Evolutionary conservation across 92 coral and sea anemone species (phyloP), one percentile per base, ranked within the genome.

Genomic region (Ricordea florida): DNA sequence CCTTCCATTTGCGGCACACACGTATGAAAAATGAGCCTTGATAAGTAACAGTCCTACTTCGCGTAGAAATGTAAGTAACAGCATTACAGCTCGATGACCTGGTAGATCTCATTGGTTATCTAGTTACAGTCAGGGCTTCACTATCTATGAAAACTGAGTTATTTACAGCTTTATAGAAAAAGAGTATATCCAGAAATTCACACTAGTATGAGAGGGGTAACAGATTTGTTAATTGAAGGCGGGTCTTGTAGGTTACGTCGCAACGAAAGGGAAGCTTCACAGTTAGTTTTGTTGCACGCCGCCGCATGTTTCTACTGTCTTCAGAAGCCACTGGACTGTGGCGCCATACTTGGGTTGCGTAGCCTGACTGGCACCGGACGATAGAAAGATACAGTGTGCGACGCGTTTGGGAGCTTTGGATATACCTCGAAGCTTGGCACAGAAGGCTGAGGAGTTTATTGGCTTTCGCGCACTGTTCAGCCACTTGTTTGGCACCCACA

Each of bases 271-370:
- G 64, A 33, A 16, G 33, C 8, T 24, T 57, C 3, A 57, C 6
- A 10, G 14, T 57, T 6, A 22, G 34, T 57, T 24, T 26, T 24
- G 64, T 57, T 11, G 64, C 26, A 26, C 64, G 64, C 64, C 64
- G 26, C 34, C 24, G 64, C 24, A 57, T 23, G 36, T 24, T 14
- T 36, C 13, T 13, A 36, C 13, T 36, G 42, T 13, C 13, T 36
- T 36, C 6, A 6, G 6, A 36, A 13, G 26, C 64, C 36, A 57
- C 3, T 24, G 64, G 64, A 23, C 33, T 10, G 42, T 13, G 13
- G 42, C 42, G 42, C 64, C 35, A 57, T 10, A 57, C 64, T 24
- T 57, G 36, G 28, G 64, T 57, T 13, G 64, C 35, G 36, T 57
- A 6, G 10, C 64, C 64, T 7, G 24, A n/a, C 6, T 57, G 64